These are phyloP conservation scores for Oxyura jamaicensis DNA, from an alignment of 2,113 vertebrate genomes.

Conservation along the genomic window DNA sequence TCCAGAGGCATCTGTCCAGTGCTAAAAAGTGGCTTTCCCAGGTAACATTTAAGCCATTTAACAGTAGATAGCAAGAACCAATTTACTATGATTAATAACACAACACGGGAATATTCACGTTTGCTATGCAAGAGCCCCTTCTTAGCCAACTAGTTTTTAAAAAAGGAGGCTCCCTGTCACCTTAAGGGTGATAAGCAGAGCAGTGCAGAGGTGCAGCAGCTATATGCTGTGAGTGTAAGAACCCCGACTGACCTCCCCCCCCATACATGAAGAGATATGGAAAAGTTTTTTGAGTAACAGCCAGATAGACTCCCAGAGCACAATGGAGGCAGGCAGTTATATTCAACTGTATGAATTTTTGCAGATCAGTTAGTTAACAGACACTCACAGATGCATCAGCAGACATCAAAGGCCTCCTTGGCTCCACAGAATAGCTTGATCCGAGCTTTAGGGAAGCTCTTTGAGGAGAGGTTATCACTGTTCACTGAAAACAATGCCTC, in stretches of 20 bases:
- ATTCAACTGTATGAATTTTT: not conserved
- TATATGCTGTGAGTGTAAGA: not conserved
- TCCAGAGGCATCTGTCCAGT: not conserved
- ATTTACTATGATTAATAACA: not conserved
- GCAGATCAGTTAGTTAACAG: not conserved
- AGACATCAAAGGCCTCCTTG: not conserved
- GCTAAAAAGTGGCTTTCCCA: not conserved
- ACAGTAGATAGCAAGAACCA: not conserved
- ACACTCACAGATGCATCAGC: not conserved
- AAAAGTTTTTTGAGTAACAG: not conserved
- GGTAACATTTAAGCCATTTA: not conserved
- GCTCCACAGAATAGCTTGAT: not conserved
- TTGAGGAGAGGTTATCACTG: not conserved
- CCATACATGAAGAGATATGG: not conserved
- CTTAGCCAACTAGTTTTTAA: not conserved
- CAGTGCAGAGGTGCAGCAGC: not conserved
- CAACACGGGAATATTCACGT: not conserved
- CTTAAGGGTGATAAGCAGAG: accelerated
- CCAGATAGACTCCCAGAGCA: not conserved
- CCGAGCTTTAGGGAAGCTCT: not conserved
- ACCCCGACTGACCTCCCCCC: not conserved
- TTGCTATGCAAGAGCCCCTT: not conserved
- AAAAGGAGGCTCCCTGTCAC: not conserved
- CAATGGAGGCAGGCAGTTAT: not conserved
- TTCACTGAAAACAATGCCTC: not conserved